phyloP scores from a whole-genome alignment of 2,113 vertebrate species.

The Odocoileus virginianus region DNA sequence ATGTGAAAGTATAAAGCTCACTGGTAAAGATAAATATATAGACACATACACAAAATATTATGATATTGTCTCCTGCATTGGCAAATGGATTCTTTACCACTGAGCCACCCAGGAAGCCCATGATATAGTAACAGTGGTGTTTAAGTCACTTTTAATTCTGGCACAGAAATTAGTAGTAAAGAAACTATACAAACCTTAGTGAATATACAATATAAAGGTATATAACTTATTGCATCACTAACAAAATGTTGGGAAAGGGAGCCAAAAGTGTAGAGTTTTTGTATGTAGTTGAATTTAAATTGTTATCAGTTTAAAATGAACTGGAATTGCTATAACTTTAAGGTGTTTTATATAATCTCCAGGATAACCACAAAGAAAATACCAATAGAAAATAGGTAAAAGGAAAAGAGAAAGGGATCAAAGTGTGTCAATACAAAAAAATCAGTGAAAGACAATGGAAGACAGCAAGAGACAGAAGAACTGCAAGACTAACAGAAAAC shows the following conservation, averaged over 20 bases:
- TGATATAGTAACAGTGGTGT: background rate
- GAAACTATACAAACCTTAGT: background rate
- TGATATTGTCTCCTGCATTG: background rate
- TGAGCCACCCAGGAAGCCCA: background rate
- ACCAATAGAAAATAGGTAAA: background rate
- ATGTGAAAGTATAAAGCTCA: background rate
- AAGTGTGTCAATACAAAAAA: background rate
- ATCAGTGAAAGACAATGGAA: background rate
- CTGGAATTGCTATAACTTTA: background rate
- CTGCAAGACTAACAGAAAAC: background rate
- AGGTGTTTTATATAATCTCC: background rate
- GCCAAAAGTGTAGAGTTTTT: background rate
- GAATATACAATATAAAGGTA: background rate
- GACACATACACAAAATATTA: background rate
- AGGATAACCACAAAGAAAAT: background rate
- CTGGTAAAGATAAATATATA: background rate
- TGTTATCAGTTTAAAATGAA: background rate
- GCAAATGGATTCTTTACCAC: background rate
- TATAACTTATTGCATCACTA: background rate
- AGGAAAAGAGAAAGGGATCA: background rate
- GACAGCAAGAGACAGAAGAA: background rate
- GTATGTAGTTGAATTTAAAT: background rate
- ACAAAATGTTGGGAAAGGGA: background rate
- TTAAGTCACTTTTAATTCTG: background rate
- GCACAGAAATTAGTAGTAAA: background rate